These are phyloP conservation scores for Chirona hameri DNA, from an alignment of 2,888 invertebrate genomes.

Conservation along the genomic window DNA sequence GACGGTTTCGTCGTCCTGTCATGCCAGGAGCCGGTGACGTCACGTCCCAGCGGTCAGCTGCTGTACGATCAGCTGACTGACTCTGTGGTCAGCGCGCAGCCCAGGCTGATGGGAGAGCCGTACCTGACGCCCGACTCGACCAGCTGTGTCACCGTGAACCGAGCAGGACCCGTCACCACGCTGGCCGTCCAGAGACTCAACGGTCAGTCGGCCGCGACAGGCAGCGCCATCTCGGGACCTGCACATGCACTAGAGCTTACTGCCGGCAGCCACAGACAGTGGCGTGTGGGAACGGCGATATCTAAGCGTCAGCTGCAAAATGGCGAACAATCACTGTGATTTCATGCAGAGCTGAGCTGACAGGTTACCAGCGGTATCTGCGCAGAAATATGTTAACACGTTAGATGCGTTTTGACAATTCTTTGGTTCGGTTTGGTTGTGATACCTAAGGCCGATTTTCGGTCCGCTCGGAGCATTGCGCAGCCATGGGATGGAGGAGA, in stretches of 20 bases:
- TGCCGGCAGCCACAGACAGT: neutral
- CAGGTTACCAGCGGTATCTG: no score
- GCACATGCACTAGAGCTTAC: conserved; percentile 1
- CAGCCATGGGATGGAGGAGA: no score
- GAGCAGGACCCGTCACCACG: conserved; percentile 55
- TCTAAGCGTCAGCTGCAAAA: no score
- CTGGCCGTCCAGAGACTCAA: conserved; percentile 62
- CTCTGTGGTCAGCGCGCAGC: conserved; percentile 61
- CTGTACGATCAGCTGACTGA: conserved; percentile 69
- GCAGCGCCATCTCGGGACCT: neutral
- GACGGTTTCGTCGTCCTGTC: conserved; percentile 68
- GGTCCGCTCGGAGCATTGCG: no score
- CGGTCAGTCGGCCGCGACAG: conserved; percentile 49
- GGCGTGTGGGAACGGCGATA: no score
- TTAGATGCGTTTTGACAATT: no score
- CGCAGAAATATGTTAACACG: no score
- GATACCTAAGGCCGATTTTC: no score
- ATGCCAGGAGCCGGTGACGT: conserved; percentile 64
- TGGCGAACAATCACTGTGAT: no score
- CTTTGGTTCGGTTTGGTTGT: no score
- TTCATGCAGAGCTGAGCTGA: no score
- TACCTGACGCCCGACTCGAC: conserved; percentile 67
- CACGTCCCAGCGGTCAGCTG: conserved; percentile 61
- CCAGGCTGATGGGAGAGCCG: conserved; percentile 61
- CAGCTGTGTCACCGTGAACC: conserved; percentile 63